phyloP scores from a whole-genome alignment of 2,113 vertebrate species.

The Gulo gulo region DNA sequence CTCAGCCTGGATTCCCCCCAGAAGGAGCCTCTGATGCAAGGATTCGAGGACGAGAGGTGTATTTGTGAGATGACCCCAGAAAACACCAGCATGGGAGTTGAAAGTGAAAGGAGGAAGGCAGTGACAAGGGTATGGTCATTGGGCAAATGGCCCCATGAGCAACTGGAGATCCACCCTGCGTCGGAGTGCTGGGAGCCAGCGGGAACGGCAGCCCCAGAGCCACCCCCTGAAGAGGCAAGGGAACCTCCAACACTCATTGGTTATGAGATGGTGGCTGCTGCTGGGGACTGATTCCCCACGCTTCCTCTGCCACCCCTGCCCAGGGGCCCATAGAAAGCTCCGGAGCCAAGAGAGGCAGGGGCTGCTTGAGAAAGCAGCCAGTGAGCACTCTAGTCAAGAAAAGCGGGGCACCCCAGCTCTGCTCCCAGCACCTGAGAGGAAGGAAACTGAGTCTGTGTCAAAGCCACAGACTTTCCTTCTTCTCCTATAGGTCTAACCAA shows the following conservation, averaged over 20 bases:
- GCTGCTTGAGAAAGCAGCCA: not conserved
- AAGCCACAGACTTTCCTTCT: not conserved
- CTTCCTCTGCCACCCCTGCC: not conserved
- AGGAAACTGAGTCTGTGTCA: too few species aligned
- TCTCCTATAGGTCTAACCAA: not conserved
- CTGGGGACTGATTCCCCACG: not conserved
- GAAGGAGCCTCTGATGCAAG: not conserved
- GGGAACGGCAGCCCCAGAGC: not conserved
- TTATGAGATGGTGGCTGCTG: not conserved
- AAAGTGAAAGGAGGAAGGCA: too few species aligned
- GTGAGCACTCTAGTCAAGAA: not conserved
- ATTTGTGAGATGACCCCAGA: not conserved
- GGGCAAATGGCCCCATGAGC: not conserved
- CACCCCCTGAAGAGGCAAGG: not conserved
- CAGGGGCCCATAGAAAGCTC: not conserved
- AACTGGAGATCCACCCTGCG: not conserved
- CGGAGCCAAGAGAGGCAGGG: not conserved
- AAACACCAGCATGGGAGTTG: not conserved
- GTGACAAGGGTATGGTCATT: not conserved
- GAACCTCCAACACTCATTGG: not conserved
- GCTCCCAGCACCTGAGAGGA: not conserved
- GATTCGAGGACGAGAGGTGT: not conserved
- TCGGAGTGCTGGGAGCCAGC: too few species aligned
- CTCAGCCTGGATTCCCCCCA: not conserved
- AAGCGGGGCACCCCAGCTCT: not conserved